Conservation (phyloP, 2,113 vertebrate genomes). For the Pangasianodon hypophthalmus region DNA sequence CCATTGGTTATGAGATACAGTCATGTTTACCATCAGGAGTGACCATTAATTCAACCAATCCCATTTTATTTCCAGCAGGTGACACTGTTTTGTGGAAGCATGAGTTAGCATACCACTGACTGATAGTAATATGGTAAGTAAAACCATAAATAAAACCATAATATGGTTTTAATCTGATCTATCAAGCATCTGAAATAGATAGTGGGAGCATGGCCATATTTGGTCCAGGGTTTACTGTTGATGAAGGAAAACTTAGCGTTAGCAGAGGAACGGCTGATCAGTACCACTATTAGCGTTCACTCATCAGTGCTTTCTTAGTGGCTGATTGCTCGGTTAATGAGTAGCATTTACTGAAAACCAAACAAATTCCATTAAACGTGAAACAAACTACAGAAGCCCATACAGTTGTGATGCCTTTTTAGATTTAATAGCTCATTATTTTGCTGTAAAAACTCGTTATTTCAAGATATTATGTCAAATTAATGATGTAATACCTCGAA, state of each 20-base stretch:
- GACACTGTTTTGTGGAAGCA: not conserved
- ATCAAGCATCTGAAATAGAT: not conserved
- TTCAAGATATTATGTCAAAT: not conserved
- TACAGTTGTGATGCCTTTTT: not conserved
- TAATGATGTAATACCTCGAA: not conserved
- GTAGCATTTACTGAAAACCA: not conserved
- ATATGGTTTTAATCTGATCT: not conserved
- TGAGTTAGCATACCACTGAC: not conserved
- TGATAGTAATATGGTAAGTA: no score
- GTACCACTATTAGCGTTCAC: not conserved
- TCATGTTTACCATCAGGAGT: not conserved
- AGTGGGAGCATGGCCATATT: not conserved
- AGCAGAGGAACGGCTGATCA: not conserved
- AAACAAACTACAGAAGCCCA: not conserved
- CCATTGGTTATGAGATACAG: not conserved
- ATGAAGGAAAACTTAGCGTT: not conserved
- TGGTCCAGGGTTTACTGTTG: not conserved
- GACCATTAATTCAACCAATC: not conserved
- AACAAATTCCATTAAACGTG: not conserved
- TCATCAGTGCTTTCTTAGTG: not conserved
- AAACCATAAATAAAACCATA: no score
- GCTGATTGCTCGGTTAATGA: not conserved
- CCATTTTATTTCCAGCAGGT: not conserved
- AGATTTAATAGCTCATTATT: not conserved
- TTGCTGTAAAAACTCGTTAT: not conserved